phyloP scores from a whole-genome alignment of 1,140 invertebrate genomes.

The Yoshiicerus persimilis region DNA sequence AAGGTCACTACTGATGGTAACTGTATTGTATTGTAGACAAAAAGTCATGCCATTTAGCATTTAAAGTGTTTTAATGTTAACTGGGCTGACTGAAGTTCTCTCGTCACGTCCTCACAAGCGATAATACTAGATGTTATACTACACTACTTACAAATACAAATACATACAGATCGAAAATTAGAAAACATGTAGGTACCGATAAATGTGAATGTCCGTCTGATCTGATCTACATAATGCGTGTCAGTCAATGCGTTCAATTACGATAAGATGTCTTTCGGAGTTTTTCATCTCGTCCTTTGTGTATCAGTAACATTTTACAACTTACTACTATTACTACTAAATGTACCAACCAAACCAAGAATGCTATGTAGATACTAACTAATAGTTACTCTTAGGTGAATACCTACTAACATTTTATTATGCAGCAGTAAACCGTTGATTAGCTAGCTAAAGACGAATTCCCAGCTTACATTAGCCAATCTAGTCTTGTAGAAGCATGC shows the following conservation, averaged over 20 bases:
- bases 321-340: constrained; percentile 15
- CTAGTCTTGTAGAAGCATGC: neutral
- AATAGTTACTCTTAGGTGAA: neutral
- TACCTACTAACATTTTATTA: neutral
- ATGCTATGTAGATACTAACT: neutral
- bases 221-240: constrained; percentile 19
- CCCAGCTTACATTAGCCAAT: neutral
- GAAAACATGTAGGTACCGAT: neutral
- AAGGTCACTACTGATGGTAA: neutral
- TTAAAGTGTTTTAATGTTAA: neutral
- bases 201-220: constrained; percentile 12
- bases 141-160: neutral
- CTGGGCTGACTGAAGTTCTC: neutral
- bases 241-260: constrained; percentile 21
- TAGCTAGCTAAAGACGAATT: no score
- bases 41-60: neutral
- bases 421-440: neutral
- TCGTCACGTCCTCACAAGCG: neutral
- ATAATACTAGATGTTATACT: neutral
- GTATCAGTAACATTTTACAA: constrained; percentile 15
- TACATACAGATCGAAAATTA: neutral
- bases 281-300: constrained; percentile 24
- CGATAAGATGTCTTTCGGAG: constrained; percentile 26
- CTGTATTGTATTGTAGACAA: neutral
- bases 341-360: neutral